Percentiles rank a stretch among this genome's conserved stretches.
These are phyloP conservation scores for Torymus tubicola DNA, from an alignment of 2,888 invertebrate species.

Conservation along the genomic window DNA sequence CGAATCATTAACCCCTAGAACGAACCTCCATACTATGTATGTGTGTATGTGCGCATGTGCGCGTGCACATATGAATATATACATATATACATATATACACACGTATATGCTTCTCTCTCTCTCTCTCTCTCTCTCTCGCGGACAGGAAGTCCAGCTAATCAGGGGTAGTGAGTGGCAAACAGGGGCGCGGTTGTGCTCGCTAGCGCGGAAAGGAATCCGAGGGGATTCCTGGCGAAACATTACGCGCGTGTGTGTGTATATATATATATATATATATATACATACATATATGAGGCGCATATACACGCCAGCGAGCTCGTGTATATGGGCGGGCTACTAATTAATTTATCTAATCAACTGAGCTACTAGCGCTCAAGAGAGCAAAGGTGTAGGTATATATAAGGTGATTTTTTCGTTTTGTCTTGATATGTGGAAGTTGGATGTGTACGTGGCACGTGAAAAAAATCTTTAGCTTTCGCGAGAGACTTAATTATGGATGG, in stretches of 20 bases:
- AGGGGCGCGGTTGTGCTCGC: conserved; percentile 71
- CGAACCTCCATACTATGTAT: background rate
- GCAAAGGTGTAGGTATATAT: background rate
- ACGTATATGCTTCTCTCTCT: background rate
- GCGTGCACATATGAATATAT: conserved; percentile 56
- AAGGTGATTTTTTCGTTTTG: conserved; percentile 1
- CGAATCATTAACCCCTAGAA: conserved; percentile 74
- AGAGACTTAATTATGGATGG: too few species aligned
- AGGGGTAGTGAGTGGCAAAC: conserved; percentile 77
- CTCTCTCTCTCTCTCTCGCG: conserved; percentile 58
- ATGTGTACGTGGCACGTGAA: too few species aligned
- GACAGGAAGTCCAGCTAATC: conserved; percentile 76
- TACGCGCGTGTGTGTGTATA: conserved; percentile 14
- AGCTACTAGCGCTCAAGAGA: background rate
- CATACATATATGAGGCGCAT: background rate
- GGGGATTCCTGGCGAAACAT: conserved; percentile 61
- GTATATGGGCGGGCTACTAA: conserved; percentile 30
- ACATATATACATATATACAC: background rate
- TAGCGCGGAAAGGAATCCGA: conserved; percentile 65
- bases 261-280: too few species aligned
- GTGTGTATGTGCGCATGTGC: conserved; percentile 51
- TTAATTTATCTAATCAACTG: conserved; percentile 58
- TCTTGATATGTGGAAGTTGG: background rate
- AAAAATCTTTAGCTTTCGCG: too few species aligned
- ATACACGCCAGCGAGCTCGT: background rate